Evolutionary conservation across 2,113 vertebrate genomes (phyloP).

Genomic region (Pipra filicauda): DNA sequence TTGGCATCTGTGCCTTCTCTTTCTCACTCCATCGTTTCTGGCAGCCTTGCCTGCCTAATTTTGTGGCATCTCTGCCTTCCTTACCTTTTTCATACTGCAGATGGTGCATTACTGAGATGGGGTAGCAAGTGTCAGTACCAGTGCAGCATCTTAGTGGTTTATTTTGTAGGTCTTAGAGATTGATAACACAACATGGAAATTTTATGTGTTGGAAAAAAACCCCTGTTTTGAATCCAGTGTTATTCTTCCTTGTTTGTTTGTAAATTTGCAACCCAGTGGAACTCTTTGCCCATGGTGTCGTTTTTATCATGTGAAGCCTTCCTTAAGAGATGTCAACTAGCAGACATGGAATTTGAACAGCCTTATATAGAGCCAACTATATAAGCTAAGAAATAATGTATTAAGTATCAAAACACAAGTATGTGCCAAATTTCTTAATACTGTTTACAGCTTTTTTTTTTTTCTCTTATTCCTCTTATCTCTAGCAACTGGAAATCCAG

Average conservation of each 20-base stretch:
- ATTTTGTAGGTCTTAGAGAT: neutral
- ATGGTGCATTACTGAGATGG: neutral
- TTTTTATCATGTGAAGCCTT: neutral
- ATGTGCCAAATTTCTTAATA: neutral
- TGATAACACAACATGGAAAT: neutral
- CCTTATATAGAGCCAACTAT: neutral
- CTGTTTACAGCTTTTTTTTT: neutral
- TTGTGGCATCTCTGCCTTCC: neutral
- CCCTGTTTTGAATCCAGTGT: neutral
- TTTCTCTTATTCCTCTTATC: neutral
- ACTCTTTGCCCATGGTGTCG: neutral
- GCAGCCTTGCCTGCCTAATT: neutral
- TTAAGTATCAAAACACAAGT: neutral
- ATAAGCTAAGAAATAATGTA: neutral
- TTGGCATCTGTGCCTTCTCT: neutral
- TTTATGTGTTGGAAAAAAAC: neutral
- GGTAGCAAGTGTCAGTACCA: neutral
- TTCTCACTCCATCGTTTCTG: neutral
- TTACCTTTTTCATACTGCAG: neutral
- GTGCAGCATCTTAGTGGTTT: neutral
- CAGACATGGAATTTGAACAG: neutral
- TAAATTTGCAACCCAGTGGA: neutral
- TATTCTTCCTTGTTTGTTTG: neutral
- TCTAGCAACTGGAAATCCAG: neutral
- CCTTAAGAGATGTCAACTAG: neutral